Percentiles rank a stretch among this genome's conserved stretches.
phyloP scores from a whole-genome alignment of 2,888 invertebrate species.

The Platycheirus albimanus region DNA sequence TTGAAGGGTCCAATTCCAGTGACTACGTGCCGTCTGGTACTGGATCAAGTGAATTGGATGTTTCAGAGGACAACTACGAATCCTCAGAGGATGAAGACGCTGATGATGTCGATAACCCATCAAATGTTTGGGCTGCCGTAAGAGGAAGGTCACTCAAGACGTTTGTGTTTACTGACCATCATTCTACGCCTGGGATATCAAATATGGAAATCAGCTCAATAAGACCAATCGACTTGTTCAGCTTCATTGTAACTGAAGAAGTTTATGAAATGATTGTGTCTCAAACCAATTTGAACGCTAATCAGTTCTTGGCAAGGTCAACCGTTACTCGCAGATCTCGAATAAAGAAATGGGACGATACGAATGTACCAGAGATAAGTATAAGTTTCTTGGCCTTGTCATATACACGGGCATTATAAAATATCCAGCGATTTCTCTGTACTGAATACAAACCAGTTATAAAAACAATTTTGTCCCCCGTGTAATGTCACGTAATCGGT shows the following conservation, averaged over 20 bases:
- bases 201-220: constrained; percentile 6
- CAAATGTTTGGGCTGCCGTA: background rate
- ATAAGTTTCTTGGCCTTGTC: constrained; percentile 8
- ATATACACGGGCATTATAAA: constrained; percentile 43
- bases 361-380: constrained; percentile 33
- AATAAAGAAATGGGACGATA: constrained; percentile 19
- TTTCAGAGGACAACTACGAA: constrained; percentile 24
- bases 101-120: constrained; percentile 17
- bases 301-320: constrained; percentile 17
- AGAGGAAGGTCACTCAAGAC: no score
- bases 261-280: constrained; percentile 41
- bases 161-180: constrained; percentile 1
- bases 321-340: constrained; percentile 20
- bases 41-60: constrained; percentile 25
- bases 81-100: constrained; percentile 31
- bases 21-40: constrained; percentile 23
- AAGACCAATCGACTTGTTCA: constrained; percentile 45
- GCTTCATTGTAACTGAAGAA: constrained; percentile 42
- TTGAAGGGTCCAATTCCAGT: constrained; percentile 32
- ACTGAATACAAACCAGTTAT: constrained; percentile 36
- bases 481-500: constrained; percentile 28
- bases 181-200: background rate
- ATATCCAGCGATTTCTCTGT: constrained; percentile 30
- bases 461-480: background rate
- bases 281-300: constrained; percentile 38